Percentiles rank a stretch among this genome's conserved stretches.
phyloP scores from a whole-genome alignment of 2,113 vertebrate species.

The Halichoerus grypus region DNA sequence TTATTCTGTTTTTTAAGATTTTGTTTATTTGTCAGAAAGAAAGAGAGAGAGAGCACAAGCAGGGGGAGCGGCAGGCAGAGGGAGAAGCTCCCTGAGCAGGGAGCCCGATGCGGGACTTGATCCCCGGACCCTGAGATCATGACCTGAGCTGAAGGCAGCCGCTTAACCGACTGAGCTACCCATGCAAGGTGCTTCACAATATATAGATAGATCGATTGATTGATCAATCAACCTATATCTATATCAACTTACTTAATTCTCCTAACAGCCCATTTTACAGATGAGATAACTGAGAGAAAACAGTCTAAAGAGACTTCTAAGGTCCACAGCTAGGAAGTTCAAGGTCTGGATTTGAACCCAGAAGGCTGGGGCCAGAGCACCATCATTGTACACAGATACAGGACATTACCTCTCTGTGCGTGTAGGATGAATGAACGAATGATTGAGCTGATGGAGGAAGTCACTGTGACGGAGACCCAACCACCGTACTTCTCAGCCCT shows the following conservation, averaged over 20 bases:
- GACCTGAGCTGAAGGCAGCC: background rate
- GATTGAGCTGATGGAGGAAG: no score
- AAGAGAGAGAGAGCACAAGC: background rate
- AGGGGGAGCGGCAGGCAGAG: no score
- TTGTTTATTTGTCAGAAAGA: background rate
- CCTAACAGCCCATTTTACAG: background rate
- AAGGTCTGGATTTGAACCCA: background rate
- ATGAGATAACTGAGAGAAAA: background rate
- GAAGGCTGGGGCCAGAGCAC: background rate
- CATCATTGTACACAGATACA: fast-evolving
- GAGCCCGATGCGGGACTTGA: background rate
- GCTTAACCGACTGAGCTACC: background rate
- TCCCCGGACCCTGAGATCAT: background rate
- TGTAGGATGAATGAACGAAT: no score
- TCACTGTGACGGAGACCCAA: background rate
- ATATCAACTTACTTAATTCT: background rate
- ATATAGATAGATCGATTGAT: background rate
- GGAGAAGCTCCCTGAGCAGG: background rate
- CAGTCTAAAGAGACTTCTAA: background rate
- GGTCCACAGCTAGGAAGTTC: background rate
- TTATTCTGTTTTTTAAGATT: background rate
- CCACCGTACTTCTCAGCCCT: fast-evolving
- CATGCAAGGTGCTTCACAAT: no score
- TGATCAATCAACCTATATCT: no score
- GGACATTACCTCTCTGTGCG: fast-evolving